Percentiles rank a stretch among this genome's conserved stretches.
Conservation (phyloP, 1,140 invertebrate genomes). For the Drosophila gunungcola region DNA sequence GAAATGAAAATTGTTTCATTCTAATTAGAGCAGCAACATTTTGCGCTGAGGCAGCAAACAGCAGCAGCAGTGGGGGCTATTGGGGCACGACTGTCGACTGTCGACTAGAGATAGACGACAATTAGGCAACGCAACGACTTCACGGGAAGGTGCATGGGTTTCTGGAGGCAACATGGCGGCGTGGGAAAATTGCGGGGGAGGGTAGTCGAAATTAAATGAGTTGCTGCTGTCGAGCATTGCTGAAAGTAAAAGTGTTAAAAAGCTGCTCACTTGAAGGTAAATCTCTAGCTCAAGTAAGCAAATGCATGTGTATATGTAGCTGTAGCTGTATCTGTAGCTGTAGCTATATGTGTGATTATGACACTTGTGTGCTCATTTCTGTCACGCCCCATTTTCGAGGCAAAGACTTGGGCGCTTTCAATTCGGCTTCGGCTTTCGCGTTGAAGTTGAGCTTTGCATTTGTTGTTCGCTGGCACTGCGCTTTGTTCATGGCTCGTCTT, state of each 20-base stretch:
- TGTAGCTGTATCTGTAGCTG: background rate
- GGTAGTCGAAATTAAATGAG: slow-evolving; percentile 75
- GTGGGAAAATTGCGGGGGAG: slow-evolving; percentile 4
- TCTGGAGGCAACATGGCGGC: background rate
- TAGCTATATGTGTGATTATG: slow-evolving; percentile 42
- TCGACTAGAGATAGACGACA: slow-evolving; percentile 77
- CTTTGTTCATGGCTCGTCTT: slow-evolving; percentile 64
- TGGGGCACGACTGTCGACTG: slow-evolving; percentile 16
- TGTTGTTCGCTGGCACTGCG: slow-evolving; percentile 35
- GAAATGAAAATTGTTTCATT: slow-evolving; percentile 81
- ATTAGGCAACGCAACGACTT: slow-evolving; percentile 57
- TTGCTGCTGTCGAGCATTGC: slow-evolving; percentile 32
- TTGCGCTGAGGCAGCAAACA: slow-evolving; percentile 79
- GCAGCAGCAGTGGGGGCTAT: slow-evolving; percentile 1
- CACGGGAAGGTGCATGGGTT: slow-evolving; percentile 9
- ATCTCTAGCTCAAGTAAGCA: slow-evolving; percentile 51
- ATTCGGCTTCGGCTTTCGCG: slow-evolving; percentile 19
- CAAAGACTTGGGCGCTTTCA: slow-evolving; percentile 35
- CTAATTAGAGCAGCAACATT: slow-evolving; percentile 81
- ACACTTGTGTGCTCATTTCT: slow-evolving; percentile 64
- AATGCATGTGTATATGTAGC: slow-evolving; percentile 14
- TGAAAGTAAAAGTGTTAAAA: slow-evolving; percentile 77
- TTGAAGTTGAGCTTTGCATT: slow-evolving; percentile 39
- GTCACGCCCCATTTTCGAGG: slow-evolving; percentile 67
- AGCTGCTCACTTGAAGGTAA: slow-evolving; percentile 80